Percentiles rank a stretch among this genome's conserved stretches.
Evolutionary conservation across 2,113 vertebrate genomes (phyloP).

Genomic region (Syrmaticus mikado): DNA sequence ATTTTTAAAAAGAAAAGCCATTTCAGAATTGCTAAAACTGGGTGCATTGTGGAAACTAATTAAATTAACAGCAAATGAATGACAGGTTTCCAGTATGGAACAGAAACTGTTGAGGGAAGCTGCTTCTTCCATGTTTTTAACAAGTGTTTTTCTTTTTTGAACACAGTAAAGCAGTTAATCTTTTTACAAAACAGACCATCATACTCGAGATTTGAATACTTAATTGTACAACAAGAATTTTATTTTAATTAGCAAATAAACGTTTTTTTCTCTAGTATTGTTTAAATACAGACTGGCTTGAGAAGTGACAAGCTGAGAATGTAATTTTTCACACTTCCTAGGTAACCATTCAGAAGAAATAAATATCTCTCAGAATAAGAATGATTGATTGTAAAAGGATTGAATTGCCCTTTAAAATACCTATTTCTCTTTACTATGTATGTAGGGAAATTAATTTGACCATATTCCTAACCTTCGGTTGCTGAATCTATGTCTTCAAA

Average conservation of each 20-base stretch:
- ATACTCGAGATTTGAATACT: neutral
- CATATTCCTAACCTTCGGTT: neutral
- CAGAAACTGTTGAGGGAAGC: neutral
- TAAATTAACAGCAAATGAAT: neutral
- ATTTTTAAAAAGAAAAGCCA: constrained; percentile 18
- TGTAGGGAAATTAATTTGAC: neutral
- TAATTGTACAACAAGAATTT: neutral
- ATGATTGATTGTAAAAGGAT: neutral
- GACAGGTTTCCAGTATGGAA: neutral
- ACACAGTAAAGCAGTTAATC: neutral
- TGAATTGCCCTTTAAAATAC: neutral
- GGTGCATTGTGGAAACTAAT: neutral
- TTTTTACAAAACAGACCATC: neutral
- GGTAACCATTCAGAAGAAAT: neutral
- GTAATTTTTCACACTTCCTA: neutral
- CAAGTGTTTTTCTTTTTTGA: neutral
- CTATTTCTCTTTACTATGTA: neutral
- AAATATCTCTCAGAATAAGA: neutral
- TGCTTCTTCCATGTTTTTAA: neutral
- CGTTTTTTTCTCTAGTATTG: neutral
- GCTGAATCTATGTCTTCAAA: neutral
- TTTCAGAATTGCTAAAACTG: neutral
- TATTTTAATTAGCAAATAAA: neutral
- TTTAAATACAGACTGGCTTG: neutral
- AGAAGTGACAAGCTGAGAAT: neutral